Percentiles rank a stretch among this genome's conserved stretches.
phyloP scores from a whole-genome alignment of 2,797 vertebrate species.

The Poecile montanus region DNA sequence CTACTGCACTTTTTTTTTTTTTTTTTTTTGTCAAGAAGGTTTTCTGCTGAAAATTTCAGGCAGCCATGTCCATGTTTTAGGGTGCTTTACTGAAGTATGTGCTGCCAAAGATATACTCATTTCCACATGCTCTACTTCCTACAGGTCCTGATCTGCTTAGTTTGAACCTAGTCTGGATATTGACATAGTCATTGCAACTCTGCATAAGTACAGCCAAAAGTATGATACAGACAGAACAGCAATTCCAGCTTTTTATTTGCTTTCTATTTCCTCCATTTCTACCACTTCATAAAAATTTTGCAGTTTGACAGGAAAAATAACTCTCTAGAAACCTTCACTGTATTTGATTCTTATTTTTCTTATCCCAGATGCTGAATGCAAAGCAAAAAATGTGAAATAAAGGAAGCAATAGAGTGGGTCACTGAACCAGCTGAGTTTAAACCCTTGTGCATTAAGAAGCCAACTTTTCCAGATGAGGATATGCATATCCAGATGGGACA shows the following conservation, averaged over 20 bases:
- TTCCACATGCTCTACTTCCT: background rate
- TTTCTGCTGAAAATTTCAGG: slow-evolving; percentile 8
- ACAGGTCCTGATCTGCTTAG: background rate
- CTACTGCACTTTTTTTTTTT: background rate
- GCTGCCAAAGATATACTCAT: background rate
- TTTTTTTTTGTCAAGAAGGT: background rate
- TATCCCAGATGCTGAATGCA: slow-evolving; percentile 83
- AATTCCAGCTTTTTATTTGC: background rate
- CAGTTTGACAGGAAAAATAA: background rate
- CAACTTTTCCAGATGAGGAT: slow-evolving; percentile 81
- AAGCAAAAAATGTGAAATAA: slow-evolving; percentile 86
- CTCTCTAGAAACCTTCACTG: background rate
- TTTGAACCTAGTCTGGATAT: background rate
- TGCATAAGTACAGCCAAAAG: background rate
- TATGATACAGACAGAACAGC: background rate
- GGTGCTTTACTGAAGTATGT: background rate
- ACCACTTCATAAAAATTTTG: background rate
- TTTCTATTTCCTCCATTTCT: background rate
- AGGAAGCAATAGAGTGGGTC: slow-evolving; percentile 81
- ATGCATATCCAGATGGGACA: slow-evolving; percentile 80
- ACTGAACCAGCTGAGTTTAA: slow-evolving; percentile 80
- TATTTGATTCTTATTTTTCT: background rate
- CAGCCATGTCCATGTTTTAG: background rate
- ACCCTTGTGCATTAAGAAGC: slow-evolving; percentile 85
- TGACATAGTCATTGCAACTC: background rate